Evolutionary conservation across 2,113 vertebrate species (phyloP).

Genomic region (Polyodon spathula): DNA sequence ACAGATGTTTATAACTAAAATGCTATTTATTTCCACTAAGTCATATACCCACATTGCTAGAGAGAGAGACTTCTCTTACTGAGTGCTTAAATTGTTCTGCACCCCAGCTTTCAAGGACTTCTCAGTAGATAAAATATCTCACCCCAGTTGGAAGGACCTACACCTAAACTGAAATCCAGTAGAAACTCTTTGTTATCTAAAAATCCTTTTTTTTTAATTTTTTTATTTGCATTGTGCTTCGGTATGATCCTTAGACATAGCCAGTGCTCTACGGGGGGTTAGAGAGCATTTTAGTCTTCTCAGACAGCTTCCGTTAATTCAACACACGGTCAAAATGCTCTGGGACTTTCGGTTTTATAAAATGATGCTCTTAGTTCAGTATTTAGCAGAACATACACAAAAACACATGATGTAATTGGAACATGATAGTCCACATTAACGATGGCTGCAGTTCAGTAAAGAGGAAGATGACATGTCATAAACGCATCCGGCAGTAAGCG

Average conservation of each 20-base stretch:
- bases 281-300: not conserved
- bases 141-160: too few relatives aligned
- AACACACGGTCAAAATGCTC: slow-evolving; percentile 12
- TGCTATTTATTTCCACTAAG: not conserved
- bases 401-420: not conserved
- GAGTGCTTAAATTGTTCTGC: not conserved
- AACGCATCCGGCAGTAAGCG: too few relatives aligned
- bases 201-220: slow-evolving; percentile 16
- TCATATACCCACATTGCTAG: too few relatives aligned
- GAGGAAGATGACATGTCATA: too few relatives aligned
- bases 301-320: slow-evolving; percentile 13
- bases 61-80: too few relatives aligned
- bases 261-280: slow-evolving; percentile 15
- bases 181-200: not conserved
- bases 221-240: slow-evolving; percentile 16
- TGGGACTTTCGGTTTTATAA: not conserved
- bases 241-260: slow-evolving; percentile 5
- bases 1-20: not conserved
- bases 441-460: not conserved
- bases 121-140: too few relatives aligned
- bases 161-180: slow-evolving; percentile 2
- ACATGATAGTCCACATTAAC: too few relatives aligned
- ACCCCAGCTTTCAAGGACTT: too few relatives aligned
- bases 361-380: slow-evolving; percentile 6
- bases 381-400: not conserved